These are phyloP conservation scores for Spinus pinus DNA, from an alignment of 2,797 vertebrate species.

Conservation along the genomic window DNA sequence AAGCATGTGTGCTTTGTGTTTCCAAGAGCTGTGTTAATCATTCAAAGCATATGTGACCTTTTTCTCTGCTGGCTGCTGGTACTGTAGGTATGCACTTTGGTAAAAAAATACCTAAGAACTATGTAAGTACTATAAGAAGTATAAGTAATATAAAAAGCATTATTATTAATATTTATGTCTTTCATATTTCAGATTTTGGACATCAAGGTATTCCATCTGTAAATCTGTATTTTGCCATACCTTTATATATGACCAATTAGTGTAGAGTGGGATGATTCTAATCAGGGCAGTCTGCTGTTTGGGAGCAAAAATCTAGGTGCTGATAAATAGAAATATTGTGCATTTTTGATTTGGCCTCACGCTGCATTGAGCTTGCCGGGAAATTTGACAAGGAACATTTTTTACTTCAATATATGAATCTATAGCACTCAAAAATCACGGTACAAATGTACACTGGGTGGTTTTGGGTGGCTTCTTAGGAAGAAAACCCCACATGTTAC, in stretches of 20 bases:
- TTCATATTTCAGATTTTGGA: neutral
- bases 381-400: neutral
- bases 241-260: neutral
- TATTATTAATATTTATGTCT: neutral
- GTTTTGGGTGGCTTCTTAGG: neutral
- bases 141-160: neutral
- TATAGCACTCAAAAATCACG: neutral
- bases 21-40: constrained; percentile 13
- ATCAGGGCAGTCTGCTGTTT: neutral
- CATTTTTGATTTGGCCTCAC: neutral
- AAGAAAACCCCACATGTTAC: fast-evolving
- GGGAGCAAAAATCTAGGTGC: neutral
- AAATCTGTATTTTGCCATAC: neutral
- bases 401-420: neutral
- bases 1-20: constrained; percentile 11
- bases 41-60: constrained; percentile 3
- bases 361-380: neutral
- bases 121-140: neutral
- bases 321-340: neutral
- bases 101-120: neutral
- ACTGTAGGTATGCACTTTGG: neutral
- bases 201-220: neutral
- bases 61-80: neutral
- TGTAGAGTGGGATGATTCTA: neutral
- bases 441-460: neutral